Conservation (phyloP, 2,888 invertebrate species). For the Crossocerus cetratus region DNA sequence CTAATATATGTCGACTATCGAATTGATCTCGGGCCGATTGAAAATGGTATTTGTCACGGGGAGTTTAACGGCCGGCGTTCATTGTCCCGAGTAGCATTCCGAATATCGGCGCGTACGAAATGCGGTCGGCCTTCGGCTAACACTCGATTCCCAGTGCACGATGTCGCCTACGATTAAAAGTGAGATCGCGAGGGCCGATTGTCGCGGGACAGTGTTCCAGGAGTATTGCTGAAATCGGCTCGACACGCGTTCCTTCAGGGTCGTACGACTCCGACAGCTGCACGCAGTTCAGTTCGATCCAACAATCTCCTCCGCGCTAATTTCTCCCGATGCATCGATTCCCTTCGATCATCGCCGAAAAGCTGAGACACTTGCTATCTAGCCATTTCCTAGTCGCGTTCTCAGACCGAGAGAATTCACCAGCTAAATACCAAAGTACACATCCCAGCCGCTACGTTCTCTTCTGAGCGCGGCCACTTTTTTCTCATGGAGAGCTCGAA, state of each 20-base stretch:
- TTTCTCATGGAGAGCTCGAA: conserved; percentile 5
- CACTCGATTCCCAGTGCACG: neutral
- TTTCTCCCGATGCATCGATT: neutral
- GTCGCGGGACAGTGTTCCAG: conserved; percentile 31
- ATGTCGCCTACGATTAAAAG: conserved; percentile 41
- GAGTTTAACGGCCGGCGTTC: conserved; percentile 19
- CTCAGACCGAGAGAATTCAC: neutral
- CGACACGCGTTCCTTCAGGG: conserved; percentile 39
- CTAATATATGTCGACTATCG: no score
- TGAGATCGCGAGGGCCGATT: conserved; percentile 33
- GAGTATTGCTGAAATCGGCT: conserved; percentile 29
- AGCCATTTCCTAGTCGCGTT: neutral
- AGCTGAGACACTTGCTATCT: no score
- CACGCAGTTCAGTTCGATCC: conserved; percentile 17
- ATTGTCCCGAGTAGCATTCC: conserved; percentile 10
- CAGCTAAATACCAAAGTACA: neutral
- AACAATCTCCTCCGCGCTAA: neutral
- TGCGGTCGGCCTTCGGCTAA: conserved; percentile 10
- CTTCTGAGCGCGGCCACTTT: neutral
- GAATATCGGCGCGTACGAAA: neutral
- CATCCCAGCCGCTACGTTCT: neutral
- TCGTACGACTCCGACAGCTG: conserved; percentile 26
- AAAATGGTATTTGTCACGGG: no score
- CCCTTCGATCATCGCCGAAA: neutral
- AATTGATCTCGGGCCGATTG: no score